Percentiles rank a stretch among this genome's conserved stretches.
These are phyloP conservation scores for Cataglyphis hispanica DNA, from an alignment of 1,140 invertebrate species.

Conservation along the genomic window DNA sequence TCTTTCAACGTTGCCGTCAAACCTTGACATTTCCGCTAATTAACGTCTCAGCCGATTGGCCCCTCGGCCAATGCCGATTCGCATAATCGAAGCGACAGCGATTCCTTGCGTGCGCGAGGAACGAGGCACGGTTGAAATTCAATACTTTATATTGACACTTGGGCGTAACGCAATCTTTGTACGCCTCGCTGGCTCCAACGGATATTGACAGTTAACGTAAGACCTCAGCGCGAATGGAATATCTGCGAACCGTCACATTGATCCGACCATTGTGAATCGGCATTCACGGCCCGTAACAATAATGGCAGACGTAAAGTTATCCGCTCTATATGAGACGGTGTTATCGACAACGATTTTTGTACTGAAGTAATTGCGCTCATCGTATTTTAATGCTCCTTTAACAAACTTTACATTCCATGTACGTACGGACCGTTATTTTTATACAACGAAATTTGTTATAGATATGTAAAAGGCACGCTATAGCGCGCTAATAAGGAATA, in stretches of 20 bases:
- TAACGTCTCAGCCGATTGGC: slow-evolving; percentile 24
- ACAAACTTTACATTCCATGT: neutral
- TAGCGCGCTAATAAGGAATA: slow-evolving; percentile 24
- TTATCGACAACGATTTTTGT: slow-evolving; percentile 24
- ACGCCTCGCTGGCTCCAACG: slow-evolving; percentile 47
- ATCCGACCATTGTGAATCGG: slow-evolving; percentile 40
- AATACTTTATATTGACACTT: slow-evolving; percentile 56
- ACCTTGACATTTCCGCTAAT: slow-evolving; percentile 39
- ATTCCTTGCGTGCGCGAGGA: slow-evolving; percentile 21
- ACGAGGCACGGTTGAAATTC: slow-evolving; percentile 51
- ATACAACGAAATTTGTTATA: slow-evolving; percentile 1
- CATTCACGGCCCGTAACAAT: slow-evolving; percentile 39
- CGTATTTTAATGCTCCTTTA: neutral
- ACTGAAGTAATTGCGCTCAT: neutral
- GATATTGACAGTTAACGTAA: slow-evolving; percentile 54
- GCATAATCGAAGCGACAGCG: slow-evolving; percentile 51
- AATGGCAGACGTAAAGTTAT: slow-evolving; percentile 21
- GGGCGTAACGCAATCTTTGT: slow-evolving; percentile 55
- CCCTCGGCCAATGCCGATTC: slow-evolving; percentile 17
- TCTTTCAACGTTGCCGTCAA: too few species aligned
- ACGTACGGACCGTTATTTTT: neutral
- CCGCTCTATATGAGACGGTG: neutral
- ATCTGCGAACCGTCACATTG: slow-evolving; percentile 35
- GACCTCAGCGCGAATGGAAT: slow-evolving; percentile 28
- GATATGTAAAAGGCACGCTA: neutral